Base-by-base conservation (phyloP, 1,140 invertebrate genomes). In the Drosophila nasuta region DNA sequence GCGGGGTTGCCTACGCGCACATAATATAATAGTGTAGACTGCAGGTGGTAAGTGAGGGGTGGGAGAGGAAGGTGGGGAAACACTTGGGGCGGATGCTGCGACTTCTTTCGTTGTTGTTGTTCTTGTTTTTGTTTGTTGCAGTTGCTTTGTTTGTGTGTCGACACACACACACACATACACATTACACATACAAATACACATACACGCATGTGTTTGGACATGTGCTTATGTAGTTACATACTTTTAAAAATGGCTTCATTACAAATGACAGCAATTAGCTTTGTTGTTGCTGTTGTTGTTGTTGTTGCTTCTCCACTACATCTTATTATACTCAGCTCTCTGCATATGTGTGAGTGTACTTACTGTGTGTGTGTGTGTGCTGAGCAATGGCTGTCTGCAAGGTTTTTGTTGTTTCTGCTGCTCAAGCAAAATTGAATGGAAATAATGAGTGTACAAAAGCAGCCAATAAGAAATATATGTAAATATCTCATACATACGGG, bases 231-330 rank as follows among this genome's bases (percentile, higher is more conserved):
- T 66, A 20, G 30, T 28, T 48, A 33, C 60, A 20, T 45, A 17
- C 46, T 75, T 58, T 74, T 49, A 78, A 83, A 64, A 77, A 77
- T 82, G 77, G 80, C 78, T 74, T 62, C 75, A 68, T 71, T 67
- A 58, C 66, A 65, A 69, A 72, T 76, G 49, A 67, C 73, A 45
- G 54, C 67, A 78, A 72, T 83, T 75, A 67, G 56, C 35, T 48
- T 75, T 49, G 41, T 43, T 25, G 46, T 25, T 63, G 71, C 75
- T 75, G 17, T 2, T 20, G 63, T 56, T 82, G 70, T 71, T 62
- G 63, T 8, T 33, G 33, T 8, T 33, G 33, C 33, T 33, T 33
- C 33, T 7, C 35, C 7, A 38, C 35, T 35, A 59, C 52, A 57
- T 64, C 13, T 64, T 56, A 64, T 71, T 64, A 46, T 46, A 54